Evolutionary conservation across 23 tunicate genomes (phyloP), one percentile per base, ranked within the genome.

Genomic region (Oikopleura dioica): DNA sequence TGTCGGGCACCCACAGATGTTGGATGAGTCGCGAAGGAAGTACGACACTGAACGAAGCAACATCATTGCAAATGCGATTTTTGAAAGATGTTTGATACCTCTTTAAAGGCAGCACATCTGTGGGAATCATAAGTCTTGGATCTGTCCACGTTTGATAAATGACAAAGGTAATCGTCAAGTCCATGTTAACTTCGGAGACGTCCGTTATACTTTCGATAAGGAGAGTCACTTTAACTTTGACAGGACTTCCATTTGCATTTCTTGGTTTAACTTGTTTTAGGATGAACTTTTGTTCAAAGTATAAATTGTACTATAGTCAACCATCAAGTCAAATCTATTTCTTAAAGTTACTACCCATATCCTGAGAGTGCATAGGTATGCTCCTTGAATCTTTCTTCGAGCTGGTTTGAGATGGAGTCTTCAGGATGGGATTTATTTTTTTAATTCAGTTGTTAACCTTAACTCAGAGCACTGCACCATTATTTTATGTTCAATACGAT

Each of bases 171-270:
- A 84, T 79, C 5, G 96, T 89, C 51, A 89, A 69, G 51, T 89
- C 96, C 96, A 89, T 89, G 51, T 89, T 89, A 35, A 87, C 91
- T 80, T 89, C 96, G 0, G 96, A 89, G 33, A 89, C 85, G 51
- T 89, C 96, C 0, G 96, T 85, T 37, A 89, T 89, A 51, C 87
- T 82, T 67, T 89, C 96, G 50, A 89, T 84, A 68, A 89, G 51
- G 1, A 89, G 36, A 2, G 84, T 81, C 12, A 89, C 77, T 37
- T 85, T 84, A 1, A 88, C 88, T 30, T 59, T 50, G 1, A 81
- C 80, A 35, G 87, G 87, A 16, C 16, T 9, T 44, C 16, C 16
- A 9, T 44, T 16, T 44, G 16, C 16, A 44, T 44, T 9, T 9
- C 9, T 44, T 44, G 55, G 16, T 44, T 16, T 9, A 44, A 9